Conservation (phyloP, 2,888 invertebrate species). For the Hypomecis punctinalis region DNA sequence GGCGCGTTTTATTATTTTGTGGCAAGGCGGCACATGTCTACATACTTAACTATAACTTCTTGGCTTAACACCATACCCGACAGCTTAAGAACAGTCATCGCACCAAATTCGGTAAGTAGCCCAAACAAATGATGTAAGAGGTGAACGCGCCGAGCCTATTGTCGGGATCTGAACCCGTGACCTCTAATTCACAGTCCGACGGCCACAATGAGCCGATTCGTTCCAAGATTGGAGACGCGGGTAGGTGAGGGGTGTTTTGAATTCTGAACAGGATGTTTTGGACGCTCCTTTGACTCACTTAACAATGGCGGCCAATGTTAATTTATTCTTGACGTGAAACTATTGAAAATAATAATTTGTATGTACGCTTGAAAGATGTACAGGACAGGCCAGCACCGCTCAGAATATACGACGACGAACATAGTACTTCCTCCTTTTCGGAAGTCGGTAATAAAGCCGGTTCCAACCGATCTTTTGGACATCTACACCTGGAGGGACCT, state of each 20-base stretch:
- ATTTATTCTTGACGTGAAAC: background rate
- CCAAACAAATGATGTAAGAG: conserved; percentile 62
- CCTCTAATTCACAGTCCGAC: conserved; percentile 62
- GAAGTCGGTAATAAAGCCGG: too few relatives aligned
- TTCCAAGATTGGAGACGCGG: conserved; percentile 26
- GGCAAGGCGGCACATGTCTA: too few relatives aligned
- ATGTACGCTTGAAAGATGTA: too few relatives aligned
- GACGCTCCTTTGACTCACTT: conserved; percentile 5
- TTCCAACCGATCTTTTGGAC: too few relatives aligned
- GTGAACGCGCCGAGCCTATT: conserved; percentile 56
- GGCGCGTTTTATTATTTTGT: too few relatives aligned
- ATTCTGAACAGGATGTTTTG: conserved; percentile 21
- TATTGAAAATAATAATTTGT: too few relatives aligned
- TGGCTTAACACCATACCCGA: background rate
- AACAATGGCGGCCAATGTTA: background rate
- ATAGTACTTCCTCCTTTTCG: too few relatives aligned
- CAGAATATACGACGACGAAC: too few relatives aligned
- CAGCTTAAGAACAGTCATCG: conserved; percentile 40
- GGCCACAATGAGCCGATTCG: conserved; percentile 48
- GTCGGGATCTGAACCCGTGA: conserved; percentile 61
- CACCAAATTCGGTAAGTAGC: conserved; percentile 48
- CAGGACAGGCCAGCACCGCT: too few relatives aligned
- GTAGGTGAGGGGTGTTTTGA: conserved; percentile 15
- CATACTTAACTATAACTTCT: background rate
- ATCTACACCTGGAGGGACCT: too few relatives aligned